phyloP scores from a whole-genome alignment of 2,797 vertebrate genomes.

The Sitta carolinensis region DNA sequence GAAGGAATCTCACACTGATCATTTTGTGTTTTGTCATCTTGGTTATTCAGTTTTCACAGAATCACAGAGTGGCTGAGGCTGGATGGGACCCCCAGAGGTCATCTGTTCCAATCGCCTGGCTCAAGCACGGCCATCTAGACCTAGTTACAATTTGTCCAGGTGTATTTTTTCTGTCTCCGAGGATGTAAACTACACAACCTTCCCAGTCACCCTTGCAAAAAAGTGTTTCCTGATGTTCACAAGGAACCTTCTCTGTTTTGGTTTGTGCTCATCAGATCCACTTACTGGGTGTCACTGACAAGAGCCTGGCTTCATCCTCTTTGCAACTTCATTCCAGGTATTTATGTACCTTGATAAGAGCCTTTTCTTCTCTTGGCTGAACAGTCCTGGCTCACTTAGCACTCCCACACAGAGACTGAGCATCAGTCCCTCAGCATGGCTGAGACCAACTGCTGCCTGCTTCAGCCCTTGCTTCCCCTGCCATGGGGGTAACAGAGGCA shows the following conservation, averaged over 20 bases:
- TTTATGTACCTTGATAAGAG: background rate
- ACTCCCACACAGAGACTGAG: too few relatives aligned
- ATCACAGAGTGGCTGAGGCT: background rate
- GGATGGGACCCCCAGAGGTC: background rate
- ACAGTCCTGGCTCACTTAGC: background rate
- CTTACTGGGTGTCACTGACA: background rate
- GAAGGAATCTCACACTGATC: background rate
- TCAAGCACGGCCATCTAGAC: background rate
- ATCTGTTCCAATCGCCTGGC: background rate
- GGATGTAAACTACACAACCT: background rate
- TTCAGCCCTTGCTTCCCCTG: background rate
- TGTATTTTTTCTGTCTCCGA: background rate
- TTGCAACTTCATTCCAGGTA: background rate
- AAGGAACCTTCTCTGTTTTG: background rate
- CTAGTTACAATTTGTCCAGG: background rate
- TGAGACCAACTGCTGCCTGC: background rate
- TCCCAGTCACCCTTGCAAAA: background rate
- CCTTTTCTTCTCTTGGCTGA: background rate
- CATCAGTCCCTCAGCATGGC: accelerated
- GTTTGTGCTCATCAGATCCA: background rate
- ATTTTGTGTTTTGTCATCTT: background rate
- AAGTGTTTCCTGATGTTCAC: background rate
- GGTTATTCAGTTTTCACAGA: background rate
- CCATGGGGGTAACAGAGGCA: background rate
- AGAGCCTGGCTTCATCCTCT: background rate